These are phyloP conservation scores for Apostichopus japonicus DNA, from an alignment of 35 echinoderm and acorn worm species.

Conservation along the genomic window DNA sequence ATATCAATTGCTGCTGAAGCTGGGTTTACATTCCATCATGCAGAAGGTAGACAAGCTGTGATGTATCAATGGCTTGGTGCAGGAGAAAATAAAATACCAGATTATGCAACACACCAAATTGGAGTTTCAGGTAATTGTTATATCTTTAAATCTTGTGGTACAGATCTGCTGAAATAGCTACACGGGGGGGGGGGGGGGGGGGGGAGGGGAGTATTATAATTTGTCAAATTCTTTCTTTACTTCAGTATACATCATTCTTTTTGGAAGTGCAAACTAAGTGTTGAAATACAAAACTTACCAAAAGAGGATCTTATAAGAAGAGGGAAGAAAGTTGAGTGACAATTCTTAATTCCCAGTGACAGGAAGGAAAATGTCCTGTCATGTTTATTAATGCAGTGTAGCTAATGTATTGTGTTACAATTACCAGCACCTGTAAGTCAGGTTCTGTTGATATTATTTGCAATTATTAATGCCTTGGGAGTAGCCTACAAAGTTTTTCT, in stretches of 20 bases:
- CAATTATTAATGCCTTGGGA: no score
- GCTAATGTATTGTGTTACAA: no score
- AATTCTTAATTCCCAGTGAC: no score
- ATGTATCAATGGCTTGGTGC: slow-evolving; percentile 79
- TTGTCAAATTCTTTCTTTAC: not conserved
- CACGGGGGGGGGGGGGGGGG: no score
- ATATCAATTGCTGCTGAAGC: slow-evolving; percentile 66
- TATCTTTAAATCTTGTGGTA: not conserved
- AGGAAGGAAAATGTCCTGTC: no score
- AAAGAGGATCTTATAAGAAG: no score
- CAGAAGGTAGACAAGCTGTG: slow-evolving; percentile 66
- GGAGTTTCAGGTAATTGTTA: slow-evolving; percentile 81
- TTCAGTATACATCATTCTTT: not conserved
- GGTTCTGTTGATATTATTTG: no score
- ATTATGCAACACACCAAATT: slow-evolving; percentile 87
- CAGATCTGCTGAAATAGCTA: not conserved
- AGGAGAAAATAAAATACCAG: slow-evolving; percentile 70
- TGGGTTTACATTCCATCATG: slow-evolving; percentile 88
- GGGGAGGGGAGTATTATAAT: not conserved
- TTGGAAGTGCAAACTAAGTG: not conserved
- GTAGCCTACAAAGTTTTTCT: no score
- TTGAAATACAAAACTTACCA: no score
- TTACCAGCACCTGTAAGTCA: no score
- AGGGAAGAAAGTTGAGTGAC: no score
- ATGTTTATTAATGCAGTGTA: no score